Conservation (phyloP, 2,113 vertebrate species). For the Aegotheles bennettii region DNA sequence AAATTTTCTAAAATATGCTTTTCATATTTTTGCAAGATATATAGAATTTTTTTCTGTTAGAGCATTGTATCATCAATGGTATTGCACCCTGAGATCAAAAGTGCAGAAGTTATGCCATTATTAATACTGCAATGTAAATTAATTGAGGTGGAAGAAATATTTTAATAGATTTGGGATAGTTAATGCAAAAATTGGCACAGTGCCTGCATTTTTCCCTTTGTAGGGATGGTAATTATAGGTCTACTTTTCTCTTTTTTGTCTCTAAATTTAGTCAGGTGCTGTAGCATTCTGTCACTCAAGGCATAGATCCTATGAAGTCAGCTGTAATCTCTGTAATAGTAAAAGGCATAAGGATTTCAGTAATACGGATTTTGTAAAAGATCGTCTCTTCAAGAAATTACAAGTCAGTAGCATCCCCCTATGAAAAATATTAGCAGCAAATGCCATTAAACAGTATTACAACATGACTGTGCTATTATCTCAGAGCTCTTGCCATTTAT, state of each 20-base stretch:
- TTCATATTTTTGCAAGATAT: neutral
- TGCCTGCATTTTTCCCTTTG: neutral
- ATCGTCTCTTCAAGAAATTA: neutral
- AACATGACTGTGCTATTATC: neutral
- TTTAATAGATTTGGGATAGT: neutral
- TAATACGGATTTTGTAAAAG: neutral
- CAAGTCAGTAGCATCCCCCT: neutral
- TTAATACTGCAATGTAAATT: neutral
- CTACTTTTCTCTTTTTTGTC: neutral
- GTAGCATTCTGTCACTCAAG: neutral
- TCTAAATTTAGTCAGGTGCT: neutral
- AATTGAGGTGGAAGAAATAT: neutral
- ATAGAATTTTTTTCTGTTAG: neutral
- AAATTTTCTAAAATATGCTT: neutral
- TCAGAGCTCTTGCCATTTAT: neutral
- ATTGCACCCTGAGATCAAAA: neutral
- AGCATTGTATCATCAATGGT: neutral
- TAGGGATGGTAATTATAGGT: neutral
- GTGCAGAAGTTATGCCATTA: neutral
- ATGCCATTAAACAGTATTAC: neutral
- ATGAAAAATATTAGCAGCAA: neutral
- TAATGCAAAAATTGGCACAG: slow-evolving; percentile 27
- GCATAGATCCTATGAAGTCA: neutral
- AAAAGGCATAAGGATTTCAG: neutral
- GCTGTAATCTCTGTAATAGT: neutral